Conservation (phyloP, 2,888 invertebrate genomes). For the Aporophyla lueneburgensis region DNA sequence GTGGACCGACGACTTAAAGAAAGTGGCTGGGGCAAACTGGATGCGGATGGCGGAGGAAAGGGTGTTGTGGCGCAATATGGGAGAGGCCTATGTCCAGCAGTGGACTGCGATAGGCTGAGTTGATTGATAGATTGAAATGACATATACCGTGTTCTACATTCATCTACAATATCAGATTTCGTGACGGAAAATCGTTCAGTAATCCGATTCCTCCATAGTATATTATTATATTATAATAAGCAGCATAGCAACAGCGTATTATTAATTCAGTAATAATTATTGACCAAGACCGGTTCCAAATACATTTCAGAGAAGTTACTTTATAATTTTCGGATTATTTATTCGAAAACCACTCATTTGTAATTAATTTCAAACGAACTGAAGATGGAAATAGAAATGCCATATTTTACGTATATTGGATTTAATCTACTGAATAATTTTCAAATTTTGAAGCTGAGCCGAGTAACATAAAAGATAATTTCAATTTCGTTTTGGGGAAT, state of each 20-base stretch:
- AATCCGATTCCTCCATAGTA: neutral
- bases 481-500: neutral
- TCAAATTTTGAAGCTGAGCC: slow-evolving; percentile 9
- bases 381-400: slow-evolving; percentile 17
- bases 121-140: too few species aligned
- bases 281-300: slow-evolving; percentile 9
- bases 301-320: slow-evolving; percentile 1
- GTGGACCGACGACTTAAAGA: too few species aligned
- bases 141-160: neutral
- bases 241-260: neutral
- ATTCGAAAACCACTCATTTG: slow-evolving; percentile 38
- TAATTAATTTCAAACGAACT: slow-evolving; percentile 42
- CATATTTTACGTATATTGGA: slow-evolving; percentile 29
- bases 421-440: slow-evolving; percentile 43
- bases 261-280: slow-evolving; percentile 25
- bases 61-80: too few species aligned
- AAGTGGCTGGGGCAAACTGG: too few species aligned
- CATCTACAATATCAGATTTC: neutral
- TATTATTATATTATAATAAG: neutral
- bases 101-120: too few species aligned
- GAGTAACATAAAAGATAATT: slow-evolving; percentile 16
- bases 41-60: too few species aligned
- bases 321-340: slow-evolving; percentile 42
- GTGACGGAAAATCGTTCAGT: neutral
- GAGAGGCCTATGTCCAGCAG: too few species aligned